These are phyloP conservation scores for Otocyon megalotis DNA, from an alignment of 2,113 vertebrate species.

Conservation along the genomic window DNA sequence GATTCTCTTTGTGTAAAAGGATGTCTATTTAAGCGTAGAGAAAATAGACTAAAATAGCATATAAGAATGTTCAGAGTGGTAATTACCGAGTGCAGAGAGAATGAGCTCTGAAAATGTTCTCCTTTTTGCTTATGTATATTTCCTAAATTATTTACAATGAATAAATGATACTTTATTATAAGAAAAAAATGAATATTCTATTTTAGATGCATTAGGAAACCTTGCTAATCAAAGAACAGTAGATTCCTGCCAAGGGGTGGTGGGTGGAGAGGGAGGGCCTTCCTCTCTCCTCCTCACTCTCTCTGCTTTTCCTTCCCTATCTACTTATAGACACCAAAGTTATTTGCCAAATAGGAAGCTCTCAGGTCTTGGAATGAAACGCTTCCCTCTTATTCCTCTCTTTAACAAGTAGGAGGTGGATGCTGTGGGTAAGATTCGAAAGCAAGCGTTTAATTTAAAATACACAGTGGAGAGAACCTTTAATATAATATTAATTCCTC, in stretches of 20 bases:
- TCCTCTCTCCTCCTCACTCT: neutral
- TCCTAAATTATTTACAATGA: slow-evolving; percentile 64
- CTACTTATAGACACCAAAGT: neutral
- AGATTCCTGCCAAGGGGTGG: neutral
- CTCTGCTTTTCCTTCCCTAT: neutral
- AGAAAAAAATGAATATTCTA: neutral
- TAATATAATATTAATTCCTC: slow-evolving; percentile 86
- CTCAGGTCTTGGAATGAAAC: neutral
- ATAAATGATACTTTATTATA: slow-evolving; percentile 47
- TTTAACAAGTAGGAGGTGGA: slow-evolving; percentile 24
- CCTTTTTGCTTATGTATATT: slow-evolving; percentile 55
- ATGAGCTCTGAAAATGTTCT: neutral
- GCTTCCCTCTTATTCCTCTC: neutral
- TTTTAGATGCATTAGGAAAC: slow-evolving; percentile 47
- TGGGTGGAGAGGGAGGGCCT: no score
- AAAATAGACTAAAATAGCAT: slow-evolving; percentile 26
- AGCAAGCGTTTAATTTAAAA: slow-evolving; percentile 77
- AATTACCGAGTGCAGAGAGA: slow-evolving; percentile 59
- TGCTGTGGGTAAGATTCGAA: slow-evolving; percentile 44
- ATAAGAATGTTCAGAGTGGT: neutral
- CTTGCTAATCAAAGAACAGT: slow-evolving; percentile 62
- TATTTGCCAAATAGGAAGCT: slow-evolving; percentile 21
- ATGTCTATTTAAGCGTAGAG: slow-evolving; percentile 23
- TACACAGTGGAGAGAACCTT: slow-evolving; percentile 76
- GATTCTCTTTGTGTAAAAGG: neutral